Percentiles rank a stretch among this genome's conserved stretches.
Conservation (phyloP, 2,888 invertebrate species). For the Pammene fasciana region DNA sequence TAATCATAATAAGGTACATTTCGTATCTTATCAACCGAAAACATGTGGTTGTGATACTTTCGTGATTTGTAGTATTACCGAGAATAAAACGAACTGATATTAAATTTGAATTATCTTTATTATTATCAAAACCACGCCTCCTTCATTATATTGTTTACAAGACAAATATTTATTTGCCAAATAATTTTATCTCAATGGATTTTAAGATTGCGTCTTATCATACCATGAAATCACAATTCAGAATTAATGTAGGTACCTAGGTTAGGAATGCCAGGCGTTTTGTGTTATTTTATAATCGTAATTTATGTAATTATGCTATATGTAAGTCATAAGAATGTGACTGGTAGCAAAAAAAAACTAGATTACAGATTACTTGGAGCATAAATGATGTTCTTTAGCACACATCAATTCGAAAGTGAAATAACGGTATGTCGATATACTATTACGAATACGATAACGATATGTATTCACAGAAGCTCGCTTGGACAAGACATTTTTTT, state of each 20-base stretch:
- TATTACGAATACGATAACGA: too few species aligned
- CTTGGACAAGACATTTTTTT: too few species aligned
- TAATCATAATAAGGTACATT: constrained; percentile 12
- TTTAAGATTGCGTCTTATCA: neutral
- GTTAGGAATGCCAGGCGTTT: neutral
- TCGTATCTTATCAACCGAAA: constrained; percentile 28
- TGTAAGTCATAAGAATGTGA: constrained; percentile 1
- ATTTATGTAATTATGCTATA: constrained; percentile 24
- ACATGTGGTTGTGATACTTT: constrained; percentile 30
- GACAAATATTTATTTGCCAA: constrained; percentile 23
- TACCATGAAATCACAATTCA: constrained; percentile 10
- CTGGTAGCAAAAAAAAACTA: constrained; percentile 29
- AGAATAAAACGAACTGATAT: constrained; percentile 28
- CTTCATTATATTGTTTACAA: constrained; percentile 9
- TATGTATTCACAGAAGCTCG: too few species aligned
- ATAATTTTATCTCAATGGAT: constrained; percentile 10
- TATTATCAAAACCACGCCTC: constrained; percentile 26
- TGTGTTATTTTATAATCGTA: constrained; percentile 8
- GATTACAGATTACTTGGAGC: constrained; percentile 17
- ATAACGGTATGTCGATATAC: too few species aligned
- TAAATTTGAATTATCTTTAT: neutral
- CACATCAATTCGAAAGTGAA: too few species aligned
- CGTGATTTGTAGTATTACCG: constrained; percentile 23
- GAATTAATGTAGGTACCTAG: neutral
- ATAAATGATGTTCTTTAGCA: neutral